phyloP scores from a whole-genome alignment of 2,888 invertebrate species.

The Agonopterix heracliana region DNA sequence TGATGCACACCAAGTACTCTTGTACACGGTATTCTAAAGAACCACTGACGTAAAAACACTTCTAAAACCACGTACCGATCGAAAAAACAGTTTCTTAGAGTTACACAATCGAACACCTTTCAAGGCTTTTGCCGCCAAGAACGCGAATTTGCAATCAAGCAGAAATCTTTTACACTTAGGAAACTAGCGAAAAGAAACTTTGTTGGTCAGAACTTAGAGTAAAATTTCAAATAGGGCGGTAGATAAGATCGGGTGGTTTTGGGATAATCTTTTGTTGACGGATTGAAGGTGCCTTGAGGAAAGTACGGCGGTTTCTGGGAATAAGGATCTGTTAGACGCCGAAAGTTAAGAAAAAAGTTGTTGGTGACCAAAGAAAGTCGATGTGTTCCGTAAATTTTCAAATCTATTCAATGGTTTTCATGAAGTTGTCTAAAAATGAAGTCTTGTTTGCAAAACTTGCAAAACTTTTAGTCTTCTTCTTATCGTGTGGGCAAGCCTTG shows the following conservation, averaged over 20 bases:
- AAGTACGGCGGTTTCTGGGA: conserved; percentile 46
- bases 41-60: conserved; percentile 51
- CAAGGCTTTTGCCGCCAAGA: conserved; percentile 44
- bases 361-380: conserved; percentile 19
- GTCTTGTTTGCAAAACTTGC: too few species aligned
- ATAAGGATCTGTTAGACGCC: conserved; percentile 28
- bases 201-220: conserved; percentile 13
- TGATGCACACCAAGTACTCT: too few species aligned
- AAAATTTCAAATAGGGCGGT: conserved; percentile 8
- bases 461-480: too few species aligned
- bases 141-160: conserved; percentile 32
- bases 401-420: too few species aligned
- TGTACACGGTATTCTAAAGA: too few species aligned
- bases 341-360: conserved; percentile 28
- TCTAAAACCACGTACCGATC: conserved; percentile 32
- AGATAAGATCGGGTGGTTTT: conserved; percentile 32
- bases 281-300: conserved; percentile 43
- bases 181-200: conserved; percentile 13
- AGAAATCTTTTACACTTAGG: conserved; percentile 33
- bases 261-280: conserved; percentile 72
- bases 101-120: conserved; percentile 71
- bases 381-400: background rate
- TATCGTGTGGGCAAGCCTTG: too few species aligned
- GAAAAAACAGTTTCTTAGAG: conserved; percentile 26
- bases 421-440: too few species aligned